Percentiles rank a stretch among this genome's conserved stretches.
Evolutionary conservation across 2,888 invertebrate genomes (phyloP).

Genomic region (Nomada lathburiana): DNA sequence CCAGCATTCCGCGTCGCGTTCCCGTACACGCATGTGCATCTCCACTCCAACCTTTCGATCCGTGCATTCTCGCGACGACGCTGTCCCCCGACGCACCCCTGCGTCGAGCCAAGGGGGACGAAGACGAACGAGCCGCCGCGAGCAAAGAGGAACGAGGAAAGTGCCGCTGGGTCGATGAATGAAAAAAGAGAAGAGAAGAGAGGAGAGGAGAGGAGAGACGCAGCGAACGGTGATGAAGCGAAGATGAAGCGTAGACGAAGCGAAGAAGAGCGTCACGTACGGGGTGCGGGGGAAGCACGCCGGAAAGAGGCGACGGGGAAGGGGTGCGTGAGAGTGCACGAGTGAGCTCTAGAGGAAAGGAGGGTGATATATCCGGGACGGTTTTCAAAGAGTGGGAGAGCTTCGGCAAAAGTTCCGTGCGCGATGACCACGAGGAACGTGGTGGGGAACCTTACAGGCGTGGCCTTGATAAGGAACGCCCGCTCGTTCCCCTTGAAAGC

Average conservation of each 20-base stretch:
- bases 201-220: slow-evolving; percentile 49
- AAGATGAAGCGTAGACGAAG: slow-evolving; percentile 4
- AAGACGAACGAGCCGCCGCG: not conserved
- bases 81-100: slow-evolving; percentile 24
- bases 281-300: too few relatives aligned
- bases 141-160: slow-evolving; percentile 21
- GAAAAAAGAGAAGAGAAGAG: slow-evolving; percentile 55
- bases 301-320: not conserved
- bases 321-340: slow-evolving; percentile 40
- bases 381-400: slow-evolving; percentile 63
- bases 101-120: slow-evolving; percentile 32
- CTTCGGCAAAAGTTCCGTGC: slow-evolving; percentile 69
- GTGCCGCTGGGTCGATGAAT: slow-evolving; percentile 47
- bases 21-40: slow-evolving; percentile 69
- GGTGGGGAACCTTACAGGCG: slow-evolving; percentile 72
- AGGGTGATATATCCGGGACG: slow-evolving; percentile 49
- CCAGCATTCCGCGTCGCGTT: slow-evolving; percentile 77
- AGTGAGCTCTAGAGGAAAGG: slow-evolving; percentile 38
- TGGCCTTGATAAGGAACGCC: slow-evolving; percentile 71
- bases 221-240: slow-evolving; percentile 28
- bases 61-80: slow-evolving; percentile 71
- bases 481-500: slow-evolving; percentile 69
- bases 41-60: slow-evolving; percentile 71
- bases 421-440: slow-evolving; percentile 62
- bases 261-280: slow-evolving; percentile 27